Percentiles rank a stretch among this genome's conserved stretches.
These are phyloP conservation scores for Paraplagusia blochii DNA, from an alignment of 2,113 vertebrate species.

Conservation along the genomic window DNA sequence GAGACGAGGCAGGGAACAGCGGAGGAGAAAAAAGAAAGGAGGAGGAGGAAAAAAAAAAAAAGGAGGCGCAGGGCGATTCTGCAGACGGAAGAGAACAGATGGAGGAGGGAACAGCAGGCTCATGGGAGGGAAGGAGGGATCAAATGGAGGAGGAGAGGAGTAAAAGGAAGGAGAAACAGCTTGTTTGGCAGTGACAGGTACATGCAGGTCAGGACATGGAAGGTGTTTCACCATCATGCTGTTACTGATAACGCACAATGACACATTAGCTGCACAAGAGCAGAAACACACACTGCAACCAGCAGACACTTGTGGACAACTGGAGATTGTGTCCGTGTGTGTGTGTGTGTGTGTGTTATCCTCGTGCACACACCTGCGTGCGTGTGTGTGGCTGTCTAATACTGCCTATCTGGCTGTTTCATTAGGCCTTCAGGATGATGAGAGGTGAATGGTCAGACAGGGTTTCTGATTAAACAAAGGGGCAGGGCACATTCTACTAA, in stretches of 20 bases:
- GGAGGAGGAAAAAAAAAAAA: neutral
- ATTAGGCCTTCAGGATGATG: conserved; percentile 28
- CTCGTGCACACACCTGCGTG: neutral
- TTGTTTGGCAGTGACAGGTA: conserved; percentile 51
- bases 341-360: neutral
- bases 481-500: conserved; percentile 23
- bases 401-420: conserved; percentile 14
- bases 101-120: neutral
- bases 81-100: conserved; percentile 11
- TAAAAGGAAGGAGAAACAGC: conserved; percentile 8
- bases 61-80: neutral
- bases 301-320: neutral
- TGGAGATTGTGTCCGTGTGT: neutral
- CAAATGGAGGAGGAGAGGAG: conserved; percentile 8
- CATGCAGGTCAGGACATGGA: conserved; percentile 50
- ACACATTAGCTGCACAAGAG: conserved; percentile 1
- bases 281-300: neutral
- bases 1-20: too few relatives aligned
- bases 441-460: conserved; percentile 18
- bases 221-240: conserved; percentile 50
- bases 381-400: neutral
- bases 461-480: conserved; percentile 39
- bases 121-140: neutral
- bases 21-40: neutral
- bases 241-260: conserved; percentile 21